Base-by-base conservation (phyloP, 2,888 invertebrate species). In the Smittia aterrima region DNA sequence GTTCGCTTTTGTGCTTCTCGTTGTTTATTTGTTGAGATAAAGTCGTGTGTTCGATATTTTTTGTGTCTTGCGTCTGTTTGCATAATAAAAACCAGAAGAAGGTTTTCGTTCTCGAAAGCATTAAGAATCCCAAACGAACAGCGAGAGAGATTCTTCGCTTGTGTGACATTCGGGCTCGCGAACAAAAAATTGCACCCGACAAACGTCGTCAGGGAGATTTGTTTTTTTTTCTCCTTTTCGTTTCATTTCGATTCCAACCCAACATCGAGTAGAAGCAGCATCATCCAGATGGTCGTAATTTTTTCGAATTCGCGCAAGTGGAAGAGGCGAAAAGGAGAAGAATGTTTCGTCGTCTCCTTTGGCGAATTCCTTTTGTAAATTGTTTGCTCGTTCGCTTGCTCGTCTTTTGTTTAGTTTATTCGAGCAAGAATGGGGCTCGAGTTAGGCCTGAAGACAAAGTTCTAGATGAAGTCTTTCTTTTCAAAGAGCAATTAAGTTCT, bases 201-300 rank as follows among this genome's bases (percentile, higher is more conserved):
- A 41, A 41, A 68, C 68, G 66, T 66, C 41, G 68, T 22, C 41
- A 66, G n/a, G 66, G 66, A 66, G 62, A 62, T 62, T 66, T 66
- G 18, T 66, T 66, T 27, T 66, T 22, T 25, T 32, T 53, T 18
- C 13, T 38, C 20, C 13, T 13, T 24, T 25, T 64, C 9, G 11
- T 38, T 66, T 6, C n/a, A n/a, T n/a, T n/a, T n/a, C n/a, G n/a
- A n/a, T n/a, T n/a, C n/a, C n/a, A n/a, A n/a, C n/a, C n/a, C n/a
- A 47, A 16, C 47, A n/a, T 2, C 47, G n/a, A n/a, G 11, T 11
- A 47, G 47, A 71, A n/a, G n/a, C n/a, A n/a, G n/a, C n/a, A n/a
- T n/a, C n/a, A 71, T 47, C 54, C 70, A 71, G 70, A 71, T 71
- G 70, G 70, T 71, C 53, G 53, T 71, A 71, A 71, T 54, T 71